These are phyloP conservation scores for Lophura nycthemera DNA, from an alignment of 2,113 vertebrate species.

Conservation along the genomic window DNA sequence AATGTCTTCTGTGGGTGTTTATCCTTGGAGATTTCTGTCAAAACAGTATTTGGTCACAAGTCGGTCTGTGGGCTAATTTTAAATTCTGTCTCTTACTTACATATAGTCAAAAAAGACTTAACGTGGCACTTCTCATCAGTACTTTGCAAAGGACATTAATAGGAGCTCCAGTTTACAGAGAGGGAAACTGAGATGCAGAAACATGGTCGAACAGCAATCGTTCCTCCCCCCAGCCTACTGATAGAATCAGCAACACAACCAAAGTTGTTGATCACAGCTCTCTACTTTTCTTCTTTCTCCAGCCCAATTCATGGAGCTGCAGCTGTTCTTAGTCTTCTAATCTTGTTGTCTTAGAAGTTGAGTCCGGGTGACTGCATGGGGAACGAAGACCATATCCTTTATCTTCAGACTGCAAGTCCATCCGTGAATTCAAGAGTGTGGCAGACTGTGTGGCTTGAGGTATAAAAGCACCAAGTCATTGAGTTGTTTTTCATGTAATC, in stretches of 20 bases:
- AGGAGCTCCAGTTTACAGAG: neutral
- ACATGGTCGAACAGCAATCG: neutral
- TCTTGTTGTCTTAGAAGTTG: neutral
- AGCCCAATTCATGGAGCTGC: neutral
- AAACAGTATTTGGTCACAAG: neutral
- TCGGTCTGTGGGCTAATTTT: neutral
- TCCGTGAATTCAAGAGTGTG: neutral
- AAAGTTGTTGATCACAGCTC: neutral
- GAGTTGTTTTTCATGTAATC: neutral
- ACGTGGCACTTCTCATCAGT: neutral
- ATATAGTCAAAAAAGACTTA: neutral
- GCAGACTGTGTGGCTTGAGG: neutral
- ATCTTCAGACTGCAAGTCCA: neutral
- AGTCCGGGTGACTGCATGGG: neutral
- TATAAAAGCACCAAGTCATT: neutral
- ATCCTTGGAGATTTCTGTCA: neutral
- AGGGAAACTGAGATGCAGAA: neutral
- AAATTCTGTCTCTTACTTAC: neutral
- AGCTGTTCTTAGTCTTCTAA: neutral
- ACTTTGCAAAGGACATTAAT: neutral
- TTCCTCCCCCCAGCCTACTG: fast-evolving
- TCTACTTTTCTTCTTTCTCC: neutral
- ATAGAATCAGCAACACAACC: neutral
- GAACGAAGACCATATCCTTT: neutral
- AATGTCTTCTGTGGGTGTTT: neutral